These are phyloP conservation scores for Tipula confusa DNA, from an alignment of 2,888 invertebrate genomes.

Conservation along the genomic window DNA sequence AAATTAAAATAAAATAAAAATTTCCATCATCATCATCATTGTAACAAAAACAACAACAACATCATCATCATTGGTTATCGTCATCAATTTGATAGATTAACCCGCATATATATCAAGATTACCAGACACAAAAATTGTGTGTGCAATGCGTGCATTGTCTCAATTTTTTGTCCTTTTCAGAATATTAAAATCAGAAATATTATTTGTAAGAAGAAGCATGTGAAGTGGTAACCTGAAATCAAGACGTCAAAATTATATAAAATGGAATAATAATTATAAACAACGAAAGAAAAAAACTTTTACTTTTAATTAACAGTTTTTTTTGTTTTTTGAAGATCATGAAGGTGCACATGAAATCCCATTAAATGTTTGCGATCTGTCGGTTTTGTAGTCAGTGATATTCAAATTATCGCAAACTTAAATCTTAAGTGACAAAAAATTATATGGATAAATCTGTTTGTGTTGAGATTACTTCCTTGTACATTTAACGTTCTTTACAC, in stretches of 20 bases:
- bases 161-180: neutral
- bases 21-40: neutral
- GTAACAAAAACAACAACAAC: neutral
- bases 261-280: neutral
- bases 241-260: neutral
- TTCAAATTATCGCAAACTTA: neutral
- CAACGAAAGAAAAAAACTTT: neutral
- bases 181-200: conserved; percentile 5
- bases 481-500: no score
- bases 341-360: neutral
- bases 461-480: neutral
- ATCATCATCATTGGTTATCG: neutral
- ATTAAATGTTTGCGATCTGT: neutral
- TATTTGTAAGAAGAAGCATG: neutral
- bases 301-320: neutral
- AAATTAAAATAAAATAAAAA: neutral
- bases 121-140: no score
- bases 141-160: neutral
- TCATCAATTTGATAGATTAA: conserved; percentile 20
- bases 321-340: neutral
- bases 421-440: neutral
- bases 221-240: neutral
- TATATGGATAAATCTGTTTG: neutral
- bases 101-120: conserved; percentile 7
- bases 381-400: neutral